Evolutionary conservation across 2,797 vertebrate genomes (phyloP).

Genomic region (Acanthis flammea): DNA sequence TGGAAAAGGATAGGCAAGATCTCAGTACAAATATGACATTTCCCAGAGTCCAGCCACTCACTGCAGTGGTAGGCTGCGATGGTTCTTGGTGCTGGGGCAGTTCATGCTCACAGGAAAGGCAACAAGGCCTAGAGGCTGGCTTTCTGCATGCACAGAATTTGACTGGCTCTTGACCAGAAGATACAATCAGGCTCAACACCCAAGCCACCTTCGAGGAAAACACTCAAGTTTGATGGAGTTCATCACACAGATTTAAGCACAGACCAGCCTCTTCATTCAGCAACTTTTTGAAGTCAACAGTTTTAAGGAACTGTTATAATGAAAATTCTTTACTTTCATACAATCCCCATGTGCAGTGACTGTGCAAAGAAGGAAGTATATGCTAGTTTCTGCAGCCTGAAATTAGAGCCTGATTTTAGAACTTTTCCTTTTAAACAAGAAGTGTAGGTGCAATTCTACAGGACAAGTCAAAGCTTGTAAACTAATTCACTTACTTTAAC

Average conservation of each 20-base stretch:
- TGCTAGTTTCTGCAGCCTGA: not conserved
- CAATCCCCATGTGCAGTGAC: not conserved
- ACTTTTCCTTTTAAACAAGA: not conserved
- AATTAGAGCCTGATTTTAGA: not conserved
- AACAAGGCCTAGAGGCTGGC: not conserved
- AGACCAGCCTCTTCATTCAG: not conserved
- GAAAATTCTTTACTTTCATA: not conserved
- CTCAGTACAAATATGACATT: not conserved
- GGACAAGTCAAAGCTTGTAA: not conserved
- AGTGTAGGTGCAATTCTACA: not conserved
- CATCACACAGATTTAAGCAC: not conserved
- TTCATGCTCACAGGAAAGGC: not conserved
- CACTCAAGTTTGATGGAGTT: not conserved
- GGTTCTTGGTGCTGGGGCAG: not conserved
- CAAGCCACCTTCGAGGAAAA: not conserved
- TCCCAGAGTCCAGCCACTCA: not conserved
- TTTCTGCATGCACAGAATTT: not conserved
- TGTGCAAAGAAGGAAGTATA: not conserved
- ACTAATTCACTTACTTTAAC: slow-evolving; percentile 83
- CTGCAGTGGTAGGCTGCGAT: no score
- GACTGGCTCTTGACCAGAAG: not conserved
- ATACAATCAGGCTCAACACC: rapidly evolving
- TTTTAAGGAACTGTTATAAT: not conserved
- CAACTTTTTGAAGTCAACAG: not conserved
- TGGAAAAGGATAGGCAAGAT: not conserved